Percentiles rank a stretch among this genome's conserved stretches.
Evolutionary conservation across 2,797 vertebrate genomes (phyloP).

Genomic region (Lutjanus argentimaculatus): DNA sequence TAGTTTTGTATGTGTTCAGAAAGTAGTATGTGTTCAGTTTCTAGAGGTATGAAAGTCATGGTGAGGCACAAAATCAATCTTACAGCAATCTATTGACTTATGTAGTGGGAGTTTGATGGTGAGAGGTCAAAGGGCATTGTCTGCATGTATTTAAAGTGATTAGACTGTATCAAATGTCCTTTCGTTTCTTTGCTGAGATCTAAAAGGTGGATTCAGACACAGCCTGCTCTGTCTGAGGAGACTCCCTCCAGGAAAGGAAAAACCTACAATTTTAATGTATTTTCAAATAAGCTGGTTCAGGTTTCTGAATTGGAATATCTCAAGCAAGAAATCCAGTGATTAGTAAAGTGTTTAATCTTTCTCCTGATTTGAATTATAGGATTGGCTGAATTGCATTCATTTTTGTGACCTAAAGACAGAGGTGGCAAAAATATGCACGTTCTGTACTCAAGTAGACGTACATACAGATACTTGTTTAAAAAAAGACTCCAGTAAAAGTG

Average conservation of each 20-base stretch:
- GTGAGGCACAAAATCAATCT: neutral
- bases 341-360: neutral
- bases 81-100: neutral
- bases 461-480: too few species aligned
- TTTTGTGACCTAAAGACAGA: neutral
- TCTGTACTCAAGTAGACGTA: too few species aligned
- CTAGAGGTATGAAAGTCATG: neutral
- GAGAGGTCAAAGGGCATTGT: neutral
- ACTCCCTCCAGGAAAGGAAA: neutral
- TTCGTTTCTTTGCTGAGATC: neutral
- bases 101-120: neutral
- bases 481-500: too few species aligned
- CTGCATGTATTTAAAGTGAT: neutral
- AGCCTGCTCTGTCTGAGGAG: too few species aligned
- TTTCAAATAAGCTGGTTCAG: neutral
- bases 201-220: neutral
- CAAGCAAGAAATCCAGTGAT: neutral
- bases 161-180: neutral
- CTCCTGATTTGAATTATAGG: neutral
- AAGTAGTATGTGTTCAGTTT: too few species aligned
- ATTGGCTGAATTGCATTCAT: neutral
- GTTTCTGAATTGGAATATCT: neutral
- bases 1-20: neutral
- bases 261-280: neutral
- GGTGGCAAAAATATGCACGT: too few species aligned